A percentile compares a stretch with the other conserved stretches of the same genome.
Evolutionary conservation across 2,797 vertebrate species (phyloP).

Genomic region (Pteronotus mesoamericanus): DNA sequence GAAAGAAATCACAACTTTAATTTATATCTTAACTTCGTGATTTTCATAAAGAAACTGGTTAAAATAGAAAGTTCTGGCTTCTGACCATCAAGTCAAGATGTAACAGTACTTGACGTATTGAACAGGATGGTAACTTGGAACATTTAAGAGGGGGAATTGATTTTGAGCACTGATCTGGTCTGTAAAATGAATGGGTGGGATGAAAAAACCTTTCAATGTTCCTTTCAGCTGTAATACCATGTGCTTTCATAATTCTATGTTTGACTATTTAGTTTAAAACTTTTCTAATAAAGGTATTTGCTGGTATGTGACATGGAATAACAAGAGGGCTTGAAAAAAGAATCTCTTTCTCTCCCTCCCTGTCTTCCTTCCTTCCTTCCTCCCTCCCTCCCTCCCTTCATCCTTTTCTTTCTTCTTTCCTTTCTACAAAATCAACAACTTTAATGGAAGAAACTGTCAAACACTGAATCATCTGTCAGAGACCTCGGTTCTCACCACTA

Average conservation of each 20-base stretch:
- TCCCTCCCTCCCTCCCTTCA: neutral
- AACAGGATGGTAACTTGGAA: constrained; percentile 8
- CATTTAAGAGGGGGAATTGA: neutral
- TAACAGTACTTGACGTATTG: constrained; percentile 10
- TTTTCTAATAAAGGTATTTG: neutral
- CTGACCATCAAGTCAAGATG: constrained; percentile 13
- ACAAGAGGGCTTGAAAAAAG: neutral
- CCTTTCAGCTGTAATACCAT: constrained; percentile 30
- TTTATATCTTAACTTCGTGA: neutral
- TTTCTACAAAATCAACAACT: neutral
- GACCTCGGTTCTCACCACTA: neutral
- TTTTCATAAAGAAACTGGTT: constrained; percentile 44
- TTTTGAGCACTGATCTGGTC: constrained; percentile 21
- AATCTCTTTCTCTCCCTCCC: neutral
- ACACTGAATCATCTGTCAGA: neutral
- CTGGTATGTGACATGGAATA: neutral
- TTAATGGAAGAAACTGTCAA: neutral
- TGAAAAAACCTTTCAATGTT: neutral
- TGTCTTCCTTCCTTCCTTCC: neutral
- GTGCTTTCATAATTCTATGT: neutral
- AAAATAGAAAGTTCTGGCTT: constrained; percentile 50
- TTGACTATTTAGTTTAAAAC: constrained; percentile 8
- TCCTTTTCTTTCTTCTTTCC: neutral
- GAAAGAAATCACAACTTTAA: constrained; percentile 38
- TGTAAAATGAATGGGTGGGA: neutral